These are phyloP conservation scores for Mustelus asterias DNA, from an alignment of 2,113 vertebrate genomes.

Conservation along the genomic window DNA sequence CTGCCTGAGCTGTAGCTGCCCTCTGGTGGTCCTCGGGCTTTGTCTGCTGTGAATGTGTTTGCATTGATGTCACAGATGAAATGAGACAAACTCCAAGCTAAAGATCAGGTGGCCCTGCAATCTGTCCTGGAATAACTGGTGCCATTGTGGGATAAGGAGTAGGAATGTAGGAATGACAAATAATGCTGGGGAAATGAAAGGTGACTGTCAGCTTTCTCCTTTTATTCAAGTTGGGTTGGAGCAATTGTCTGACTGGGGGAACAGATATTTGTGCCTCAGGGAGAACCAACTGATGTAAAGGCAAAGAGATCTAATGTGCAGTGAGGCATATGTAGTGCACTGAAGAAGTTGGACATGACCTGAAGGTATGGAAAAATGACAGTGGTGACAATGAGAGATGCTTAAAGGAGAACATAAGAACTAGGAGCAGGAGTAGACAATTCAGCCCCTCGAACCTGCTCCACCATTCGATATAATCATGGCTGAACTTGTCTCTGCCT, in stretches of 20 bases:
- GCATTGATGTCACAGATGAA: not conserved
- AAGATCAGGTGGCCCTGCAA: not conserved
- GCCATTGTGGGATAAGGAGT: not conserved
- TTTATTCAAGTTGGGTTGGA: not conserved
- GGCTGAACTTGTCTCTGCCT: no score
- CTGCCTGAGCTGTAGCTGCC: not conserved
- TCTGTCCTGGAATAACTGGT: not conserved
- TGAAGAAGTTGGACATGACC: not conserved
- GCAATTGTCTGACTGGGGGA: not conserved
- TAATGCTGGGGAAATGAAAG: not conserved
- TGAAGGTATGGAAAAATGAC: not conserved
- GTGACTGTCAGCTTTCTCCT: not conserved
- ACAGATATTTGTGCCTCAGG: not conserved
- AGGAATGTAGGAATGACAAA: no score
- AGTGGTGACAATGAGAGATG: not conserved
- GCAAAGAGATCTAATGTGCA: not conserved
- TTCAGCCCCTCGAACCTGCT: no score
- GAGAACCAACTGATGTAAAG: not conserved
- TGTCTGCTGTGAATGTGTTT: not conserved
- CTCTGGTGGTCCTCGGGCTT: not conserved
- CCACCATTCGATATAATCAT: no score
- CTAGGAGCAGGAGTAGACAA: no score
- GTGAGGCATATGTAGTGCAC: not conserved
- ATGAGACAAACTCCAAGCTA: not conserved
- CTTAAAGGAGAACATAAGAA: not conserved